A percentile compares a stretch with the other conserved stretches of the same genome.
Evolutionary conservation across 2,113 vertebrate genomes (phyloP).

Genomic region (Trogon surrucura): DNA sequence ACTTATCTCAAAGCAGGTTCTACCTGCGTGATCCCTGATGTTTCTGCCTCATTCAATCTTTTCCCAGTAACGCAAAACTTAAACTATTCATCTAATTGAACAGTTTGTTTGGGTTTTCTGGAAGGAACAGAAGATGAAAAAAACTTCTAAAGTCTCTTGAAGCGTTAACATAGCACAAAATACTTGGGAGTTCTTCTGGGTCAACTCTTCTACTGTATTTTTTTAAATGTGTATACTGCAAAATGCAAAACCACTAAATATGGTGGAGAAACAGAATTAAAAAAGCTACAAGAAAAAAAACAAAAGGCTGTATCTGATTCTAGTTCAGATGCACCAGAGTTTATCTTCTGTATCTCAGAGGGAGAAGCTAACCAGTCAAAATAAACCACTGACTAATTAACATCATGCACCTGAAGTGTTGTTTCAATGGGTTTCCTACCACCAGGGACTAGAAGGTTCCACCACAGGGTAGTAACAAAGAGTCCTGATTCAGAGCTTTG

Average conservation of each 20-base stretch:
- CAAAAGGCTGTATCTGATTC: not conserved
- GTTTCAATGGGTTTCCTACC: not conserved
- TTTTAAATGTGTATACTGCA: not conserved
- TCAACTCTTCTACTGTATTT: not conserved
- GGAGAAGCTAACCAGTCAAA: not conserved
- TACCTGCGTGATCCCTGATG: not conserved
- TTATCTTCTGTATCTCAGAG: not conserved
- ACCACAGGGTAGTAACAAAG: not conserved
- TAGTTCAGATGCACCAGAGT: not conserved
- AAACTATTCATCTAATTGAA: not conserved
- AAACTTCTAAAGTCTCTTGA: not conserved
- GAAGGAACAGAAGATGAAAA: not conserved
- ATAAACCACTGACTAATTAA: not conserved
- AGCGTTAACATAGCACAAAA: not conserved
- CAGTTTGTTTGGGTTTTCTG: not conserved
- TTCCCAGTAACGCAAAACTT: not conserved
- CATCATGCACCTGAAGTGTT: not conserved
- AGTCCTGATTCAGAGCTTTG: not conserved
- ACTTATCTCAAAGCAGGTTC: not conserved
- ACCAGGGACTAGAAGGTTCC: not conserved
- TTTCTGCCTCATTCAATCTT: not conserved
- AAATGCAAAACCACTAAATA: not conserved
- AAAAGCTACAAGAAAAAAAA: not conserved
- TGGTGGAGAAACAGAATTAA: not conserved
- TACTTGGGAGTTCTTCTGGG: not conserved